These are phyloP conservation scores for Luperina nickerlii DNA, from an alignment of 2,888 invertebrate genomes.

Conservation along the genomic window DNA sequence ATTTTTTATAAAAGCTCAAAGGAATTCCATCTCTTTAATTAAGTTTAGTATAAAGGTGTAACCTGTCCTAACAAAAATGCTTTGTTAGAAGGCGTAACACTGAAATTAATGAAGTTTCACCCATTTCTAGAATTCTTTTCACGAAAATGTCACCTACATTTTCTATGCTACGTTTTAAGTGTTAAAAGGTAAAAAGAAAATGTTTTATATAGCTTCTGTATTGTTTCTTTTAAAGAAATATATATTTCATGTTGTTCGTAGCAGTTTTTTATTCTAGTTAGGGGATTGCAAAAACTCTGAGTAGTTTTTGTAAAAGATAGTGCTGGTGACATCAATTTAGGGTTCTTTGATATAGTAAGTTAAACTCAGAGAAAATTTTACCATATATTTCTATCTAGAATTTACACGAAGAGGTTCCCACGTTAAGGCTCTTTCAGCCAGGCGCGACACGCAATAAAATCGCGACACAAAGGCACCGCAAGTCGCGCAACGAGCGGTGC, in stretches of 20 bases:
- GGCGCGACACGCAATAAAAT: no score
- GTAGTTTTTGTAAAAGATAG: constrained; percentile 25
- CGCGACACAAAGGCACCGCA: no score
- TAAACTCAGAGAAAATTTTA: not conserved
- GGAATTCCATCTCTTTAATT: not conserved
- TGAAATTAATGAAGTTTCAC: constrained; percentile 55
- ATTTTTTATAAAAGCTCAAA: not conserved
- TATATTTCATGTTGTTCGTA: constrained; percentile 31
- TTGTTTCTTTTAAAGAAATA: constrained; percentile 33
- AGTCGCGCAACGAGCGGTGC: no score
- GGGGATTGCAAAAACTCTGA: constrained; percentile 21
- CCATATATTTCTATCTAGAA: not conserved
- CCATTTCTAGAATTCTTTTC: constrained; percentile 53
- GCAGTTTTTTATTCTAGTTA: constrained; percentile 26
- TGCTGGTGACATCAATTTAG: constrained; percentile 33
- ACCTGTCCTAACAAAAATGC: constrained; percentile 35
- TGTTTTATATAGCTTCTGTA: constrained; percentile 36
- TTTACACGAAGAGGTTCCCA: not conserved
- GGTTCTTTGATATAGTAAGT: not conserved
- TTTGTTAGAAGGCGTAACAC: constrained; percentile 43
- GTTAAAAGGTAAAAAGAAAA: constrained; percentile 37
- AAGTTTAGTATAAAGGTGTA: constrained; percentile 26
- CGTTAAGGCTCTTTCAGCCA: no score
- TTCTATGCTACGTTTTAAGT: constrained; percentile 44
- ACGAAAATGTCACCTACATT: constrained; percentile 51